These are phyloP conservation scores for Tetraodon nigroviridis DNA, from an alignment of 2,113 vertebrate genomes.

Conservation along the genomic window DNA sequence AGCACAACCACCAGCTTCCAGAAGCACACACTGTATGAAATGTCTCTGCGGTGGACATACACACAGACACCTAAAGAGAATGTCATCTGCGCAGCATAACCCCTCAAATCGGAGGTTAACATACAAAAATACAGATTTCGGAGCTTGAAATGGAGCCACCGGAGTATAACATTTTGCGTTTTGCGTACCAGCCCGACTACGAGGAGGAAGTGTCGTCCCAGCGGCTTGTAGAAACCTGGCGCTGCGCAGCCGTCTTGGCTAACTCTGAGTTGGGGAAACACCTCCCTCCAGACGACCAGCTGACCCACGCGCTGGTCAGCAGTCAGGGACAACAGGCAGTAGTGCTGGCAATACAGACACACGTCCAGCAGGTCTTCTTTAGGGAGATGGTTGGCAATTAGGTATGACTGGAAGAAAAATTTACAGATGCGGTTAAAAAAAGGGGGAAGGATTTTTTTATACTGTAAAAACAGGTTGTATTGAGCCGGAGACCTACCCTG, in stretches of 20 bases:
- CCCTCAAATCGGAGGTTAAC: too few species aligned
- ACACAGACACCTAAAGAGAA: background rate
- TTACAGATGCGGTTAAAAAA: background rate
- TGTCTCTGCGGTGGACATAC: slow-evolving; percentile 74
- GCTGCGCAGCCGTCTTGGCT: background rate
- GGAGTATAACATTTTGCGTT: too few species aligned
- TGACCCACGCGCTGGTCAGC: slow-evolving; percentile 84
- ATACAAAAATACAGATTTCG: too few species aligned
- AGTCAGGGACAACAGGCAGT: slow-evolving; percentile 84
- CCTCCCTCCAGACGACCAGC: slow-evolving; percentile 91
- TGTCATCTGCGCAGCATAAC: background rate
- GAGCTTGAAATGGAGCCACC: too few species aligned
- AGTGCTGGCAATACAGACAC: slow-evolving; percentile 85
- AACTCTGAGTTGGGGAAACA: slow-evolving; percentile 79
- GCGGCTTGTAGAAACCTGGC: slow-evolving; percentile 73
- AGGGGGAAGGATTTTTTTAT: background rate
- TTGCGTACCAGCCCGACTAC: slow-evolving; percentile 87
- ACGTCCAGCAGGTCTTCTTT: slow-evolving; percentile 88
- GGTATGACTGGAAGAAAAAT: slow-evolving; percentile 78
- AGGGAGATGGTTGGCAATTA: slow-evolving; percentile 89
- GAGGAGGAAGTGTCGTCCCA: slow-evolving; percentile 87
- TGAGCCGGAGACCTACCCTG: slow-evolving; percentile 75
- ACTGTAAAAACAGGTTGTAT: background rate
- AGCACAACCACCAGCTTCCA: slow-evolving; percentile 88
- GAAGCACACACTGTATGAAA: slow-evolving; percentile 87